Base-by-base conservation (phyloP, 1,140 invertebrate genomes). In the Caenorhabditis brenneri region DNA sequence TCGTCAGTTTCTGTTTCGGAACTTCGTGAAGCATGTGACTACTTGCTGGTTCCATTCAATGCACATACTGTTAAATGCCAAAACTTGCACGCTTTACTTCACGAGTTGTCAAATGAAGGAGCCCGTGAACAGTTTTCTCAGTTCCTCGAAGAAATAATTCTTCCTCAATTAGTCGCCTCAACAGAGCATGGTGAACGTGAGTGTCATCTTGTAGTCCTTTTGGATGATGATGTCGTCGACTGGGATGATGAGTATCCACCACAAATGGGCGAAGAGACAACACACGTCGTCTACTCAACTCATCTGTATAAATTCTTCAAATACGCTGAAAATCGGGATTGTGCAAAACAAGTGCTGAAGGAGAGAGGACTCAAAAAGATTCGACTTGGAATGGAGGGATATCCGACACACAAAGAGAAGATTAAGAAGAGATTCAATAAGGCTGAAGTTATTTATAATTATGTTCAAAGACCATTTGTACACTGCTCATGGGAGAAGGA, bases 401-500 rank as follows among this genome's bases (percentile, higher is more conserved):
- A 99, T 92, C 98, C 98, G 29, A 99, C 97, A 1, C 96, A 99
- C 92, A 99, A 98, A 90, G 97, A 99, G 91, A 99, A 99, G 91
- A 91, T 94, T 0, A 96, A 93, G 86, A 91, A 91, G 83, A 88
- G 97, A 24, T 95, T 96, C 15, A 96, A 96, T 16, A 92, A 96
- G 48, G 94, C 95, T 2, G 93, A 92, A 92, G 97, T 99, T 0
- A 97, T 99, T 85, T 99, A 99, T 92, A 99, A 99, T 91, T 99
- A 99, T 91, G 97, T 99, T 0, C 98, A 99, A 91, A 93, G 98
- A n/a, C 97, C 98, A 0, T 99, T 99, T 91, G 96, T 99, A 58
- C 96, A 97, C 88, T 98, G 99, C 96, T 99, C 97, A 0, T 99
- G 98, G 98, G 98, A 99, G 91, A 99, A 99, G 88, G 97, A 99